Conservation (phyloP, 2,113 vertebrate genomes). For the Cynoglossus semilaevis region DNA sequence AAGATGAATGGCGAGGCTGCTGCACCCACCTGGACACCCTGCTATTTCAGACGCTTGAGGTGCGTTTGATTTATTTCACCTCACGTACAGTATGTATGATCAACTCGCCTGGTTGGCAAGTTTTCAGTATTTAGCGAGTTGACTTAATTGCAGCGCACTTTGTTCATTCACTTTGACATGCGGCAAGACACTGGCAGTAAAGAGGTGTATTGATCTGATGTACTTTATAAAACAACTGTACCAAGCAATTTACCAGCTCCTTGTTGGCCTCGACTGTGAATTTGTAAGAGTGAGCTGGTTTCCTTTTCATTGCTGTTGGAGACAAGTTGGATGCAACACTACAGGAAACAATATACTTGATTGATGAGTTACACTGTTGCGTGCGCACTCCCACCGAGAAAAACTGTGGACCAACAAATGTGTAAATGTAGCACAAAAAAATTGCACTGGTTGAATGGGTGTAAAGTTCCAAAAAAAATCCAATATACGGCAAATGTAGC, state of each 20-base stretch:
- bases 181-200: constrained; percentile 1
- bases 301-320: neutral
- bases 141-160: neutral
- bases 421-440: neutral
- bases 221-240: neutral
- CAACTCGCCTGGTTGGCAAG: constrained; percentile 15
- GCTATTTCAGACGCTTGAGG: constrained; percentile 56
- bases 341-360: too few relatives aligned
- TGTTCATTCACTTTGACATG: constrained; percentile 1
- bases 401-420: too few relatives aligned
- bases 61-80: constrained; percentile 60
- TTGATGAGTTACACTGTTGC: too few relatives aligned
- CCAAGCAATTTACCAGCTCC: neutral
- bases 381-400: too few relatives aligned
- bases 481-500: neutral
- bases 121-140: constrained; percentile 8
- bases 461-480: neutral
- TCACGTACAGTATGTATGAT: constrained; percentile 50
- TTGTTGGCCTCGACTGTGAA: neutral
- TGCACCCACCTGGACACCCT: constrained; percentile 59
- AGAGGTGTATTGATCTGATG: neutral
- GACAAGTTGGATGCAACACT: neutral
- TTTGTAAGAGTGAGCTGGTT: neutral
- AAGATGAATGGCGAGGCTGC: constrained; percentile 58
- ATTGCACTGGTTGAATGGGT: neutral